Evolutionary conservation across 2,888 invertebrate species (phyloP).

Genomic region (Ormyrus rosae): DNA sequence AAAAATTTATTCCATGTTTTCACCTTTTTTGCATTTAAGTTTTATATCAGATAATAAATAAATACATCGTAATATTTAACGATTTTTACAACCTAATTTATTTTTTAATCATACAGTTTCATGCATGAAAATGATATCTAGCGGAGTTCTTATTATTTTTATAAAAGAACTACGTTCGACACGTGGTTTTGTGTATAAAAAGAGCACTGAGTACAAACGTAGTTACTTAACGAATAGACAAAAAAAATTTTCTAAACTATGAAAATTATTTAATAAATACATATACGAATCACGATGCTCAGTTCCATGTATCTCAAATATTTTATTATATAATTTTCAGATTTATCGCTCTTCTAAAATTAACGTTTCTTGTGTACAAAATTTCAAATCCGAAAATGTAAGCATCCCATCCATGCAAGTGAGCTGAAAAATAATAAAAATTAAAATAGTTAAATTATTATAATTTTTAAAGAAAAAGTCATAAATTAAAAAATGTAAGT

Average conservation of each 20-base stretch:
- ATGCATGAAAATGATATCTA: conserved; percentile 63
- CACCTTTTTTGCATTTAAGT: conserved; percentile 49
- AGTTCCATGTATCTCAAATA: conserved; percentile 63
- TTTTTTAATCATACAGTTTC: conserved; percentile 66
- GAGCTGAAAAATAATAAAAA: conserved; percentile 78
- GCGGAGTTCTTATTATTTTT: conserved; percentile 61
- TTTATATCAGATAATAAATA: conserved; percentile 38
- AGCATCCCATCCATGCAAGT: conserved; percentile 85
- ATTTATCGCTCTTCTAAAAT: conserved; percentile 94
- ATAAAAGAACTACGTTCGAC: conserved; percentile 68
- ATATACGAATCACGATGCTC: conserved; percentile 71
- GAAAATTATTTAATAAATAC: conserved; percentile 74
- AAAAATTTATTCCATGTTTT: conserved; percentile 40
- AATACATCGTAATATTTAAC: conserved; percentile 36
- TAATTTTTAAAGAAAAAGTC: not conserved
- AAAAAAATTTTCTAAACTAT: conserved; percentile 65
- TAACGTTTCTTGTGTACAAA: conserved; percentile 95
- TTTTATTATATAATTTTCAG: conserved; percentile 62
- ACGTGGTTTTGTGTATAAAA: conserved; percentile 65
- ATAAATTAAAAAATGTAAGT: not conserved
- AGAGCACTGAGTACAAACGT: conserved; percentile 67
- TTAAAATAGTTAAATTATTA: conserved; percentile 6
- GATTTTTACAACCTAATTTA: conserved; percentile 63
- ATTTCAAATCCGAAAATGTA: conserved; percentile 88
- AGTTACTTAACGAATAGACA: conserved; percentile 65